Percentiles rank a stretch among this genome's conserved stretches.
phyloP scores from a whole-genome alignment of 2,113 vertebrate genomes.

The Myrmophylax atrothorax region DNA sequence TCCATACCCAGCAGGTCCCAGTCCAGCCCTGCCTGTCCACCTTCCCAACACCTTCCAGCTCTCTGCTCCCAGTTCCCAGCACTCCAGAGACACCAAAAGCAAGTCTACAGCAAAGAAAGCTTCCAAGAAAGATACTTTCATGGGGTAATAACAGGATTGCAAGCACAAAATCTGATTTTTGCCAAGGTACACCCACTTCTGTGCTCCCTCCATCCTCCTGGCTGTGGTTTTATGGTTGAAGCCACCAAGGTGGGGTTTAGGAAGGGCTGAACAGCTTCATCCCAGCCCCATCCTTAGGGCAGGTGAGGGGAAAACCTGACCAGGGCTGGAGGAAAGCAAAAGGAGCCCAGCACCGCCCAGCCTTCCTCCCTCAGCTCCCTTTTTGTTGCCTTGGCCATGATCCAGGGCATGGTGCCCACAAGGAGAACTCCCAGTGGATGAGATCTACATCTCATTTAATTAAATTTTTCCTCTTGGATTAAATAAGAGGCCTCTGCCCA shows the following conservation, averaged over 20 bases:
- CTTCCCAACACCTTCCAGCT: neutral
- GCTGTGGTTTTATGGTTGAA: neutral
- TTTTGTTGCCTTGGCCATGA: neutral
- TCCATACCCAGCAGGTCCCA: neutral
- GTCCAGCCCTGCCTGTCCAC: neutral
- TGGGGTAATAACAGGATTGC: rapidly evolving
- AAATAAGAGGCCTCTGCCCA: neutral
- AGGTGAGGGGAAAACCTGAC: neutral
- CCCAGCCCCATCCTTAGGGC: neutral
- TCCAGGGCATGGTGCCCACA: neutral
- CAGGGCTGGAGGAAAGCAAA: neutral
- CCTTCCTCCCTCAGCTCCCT: neutral
- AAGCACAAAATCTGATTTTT: neutral
- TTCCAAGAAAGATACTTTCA: neutral
- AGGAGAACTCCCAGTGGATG: neutral
- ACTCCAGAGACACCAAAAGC: neutral
- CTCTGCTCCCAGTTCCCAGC: neutral
- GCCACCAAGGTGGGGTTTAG: neutral
- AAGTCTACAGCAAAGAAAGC: neutral
- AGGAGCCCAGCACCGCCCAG: neutral
- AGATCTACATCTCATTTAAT: constrained; percentile 15
- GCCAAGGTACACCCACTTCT: neutral
- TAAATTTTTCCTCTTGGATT: neutral
- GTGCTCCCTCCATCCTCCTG: neutral
- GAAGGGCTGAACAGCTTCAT: neutral